Evolutionary conservation across 2,797 vertebrate species (phyloP).

Genomic region (Catamblyrhynchus diadema): DNA sequence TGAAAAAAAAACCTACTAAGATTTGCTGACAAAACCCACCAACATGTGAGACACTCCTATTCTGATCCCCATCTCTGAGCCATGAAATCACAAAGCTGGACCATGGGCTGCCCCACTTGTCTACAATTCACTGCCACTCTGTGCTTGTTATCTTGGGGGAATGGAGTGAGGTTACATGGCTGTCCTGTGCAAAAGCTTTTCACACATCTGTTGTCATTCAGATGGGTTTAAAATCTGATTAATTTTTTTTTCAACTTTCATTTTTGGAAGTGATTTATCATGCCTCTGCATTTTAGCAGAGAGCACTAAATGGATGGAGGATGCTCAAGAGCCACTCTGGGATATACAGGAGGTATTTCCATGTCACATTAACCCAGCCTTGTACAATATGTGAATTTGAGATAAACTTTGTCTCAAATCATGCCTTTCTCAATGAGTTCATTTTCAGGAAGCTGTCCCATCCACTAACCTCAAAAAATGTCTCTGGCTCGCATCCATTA

Average conservation of each 20-base stretch:
- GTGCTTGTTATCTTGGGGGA: rapidly evolving
- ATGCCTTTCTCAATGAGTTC: neutral
- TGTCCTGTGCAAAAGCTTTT: neutral
- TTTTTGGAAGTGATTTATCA: neutral
- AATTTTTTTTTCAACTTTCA: neutral
- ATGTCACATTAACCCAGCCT: neutral
- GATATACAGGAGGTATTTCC: neutral
- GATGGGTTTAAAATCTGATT: neutral
- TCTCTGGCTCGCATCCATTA: neutral
- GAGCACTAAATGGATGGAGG: neutral
- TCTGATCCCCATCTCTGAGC: neutral
- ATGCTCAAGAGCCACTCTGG: neutral
- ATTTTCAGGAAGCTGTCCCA: conserved; percentile 37
- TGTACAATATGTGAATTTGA: neutral
- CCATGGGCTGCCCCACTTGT: neutral
- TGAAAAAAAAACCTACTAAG: neutral
- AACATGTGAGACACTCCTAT: neutral
- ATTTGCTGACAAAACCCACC: neutral
- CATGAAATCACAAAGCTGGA: neutral
- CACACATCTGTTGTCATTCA: neutral
- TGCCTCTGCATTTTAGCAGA: neutral
- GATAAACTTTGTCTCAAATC: neutral
- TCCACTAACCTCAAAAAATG: neutral
- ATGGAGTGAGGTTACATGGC: neutral
- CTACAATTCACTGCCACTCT: neutral